Percentiles rank a stretch among this genome's conserved stretches.
Evolutionary conservation across 2,888 invertebrate genomes (phyloP).

Genomic region (Neelides folsomi): DNA sequence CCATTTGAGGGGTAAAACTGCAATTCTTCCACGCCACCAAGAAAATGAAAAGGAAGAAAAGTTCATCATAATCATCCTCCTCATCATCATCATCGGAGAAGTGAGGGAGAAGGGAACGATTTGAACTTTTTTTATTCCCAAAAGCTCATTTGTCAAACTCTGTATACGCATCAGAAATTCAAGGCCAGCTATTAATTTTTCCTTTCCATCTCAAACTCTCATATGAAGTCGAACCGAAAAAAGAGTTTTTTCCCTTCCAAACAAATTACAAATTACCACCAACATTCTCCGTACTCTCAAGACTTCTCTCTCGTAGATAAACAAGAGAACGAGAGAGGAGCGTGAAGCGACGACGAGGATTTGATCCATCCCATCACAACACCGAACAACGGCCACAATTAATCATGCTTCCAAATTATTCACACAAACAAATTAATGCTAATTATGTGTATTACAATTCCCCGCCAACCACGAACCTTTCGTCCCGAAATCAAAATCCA

Average conservation of each 20-base stretch:
- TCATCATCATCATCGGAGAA: background rate
- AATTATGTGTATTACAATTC: slow-evolving; percentile 29
- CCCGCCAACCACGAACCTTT: background rate
- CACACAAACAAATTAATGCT: slow-evolving; percentile 33
- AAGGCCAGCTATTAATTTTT: slow-evolving; percentile 28
- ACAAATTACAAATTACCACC: slow-evolving; percentile 1
- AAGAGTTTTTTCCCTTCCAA: background rate
- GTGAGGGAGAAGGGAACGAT: slow-evolving; percentile 6
- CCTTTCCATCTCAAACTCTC: background rate
- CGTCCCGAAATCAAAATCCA: too few relatives aligned
- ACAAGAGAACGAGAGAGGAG: background rate
- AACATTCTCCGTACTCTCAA: background rate
- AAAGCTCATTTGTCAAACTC: slow-evolving; percentile 30
- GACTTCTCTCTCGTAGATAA: background rate
- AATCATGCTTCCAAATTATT: slow-evolving; percentile 31
- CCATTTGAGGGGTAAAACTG: background rate
- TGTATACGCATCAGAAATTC: slow-evolving; percentile 26
- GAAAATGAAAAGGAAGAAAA: slow-evolving; percentile 1
- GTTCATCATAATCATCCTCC: slow-evolving; percentile 7
- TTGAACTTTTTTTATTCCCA: slow-evolving; percentile 12
- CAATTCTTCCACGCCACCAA: background rate
- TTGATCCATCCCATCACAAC: slow-evolving; percentile 2
- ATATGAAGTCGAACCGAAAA: background rate
- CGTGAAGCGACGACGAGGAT: too few relatives aligned
- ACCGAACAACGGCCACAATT: slow-evolving; percentile 17